These are phyloP conservation scores for Megamerina dolium DNA, from an alignment of 2,888 invertebrate species.

Conservation along the genomic window DNA sequence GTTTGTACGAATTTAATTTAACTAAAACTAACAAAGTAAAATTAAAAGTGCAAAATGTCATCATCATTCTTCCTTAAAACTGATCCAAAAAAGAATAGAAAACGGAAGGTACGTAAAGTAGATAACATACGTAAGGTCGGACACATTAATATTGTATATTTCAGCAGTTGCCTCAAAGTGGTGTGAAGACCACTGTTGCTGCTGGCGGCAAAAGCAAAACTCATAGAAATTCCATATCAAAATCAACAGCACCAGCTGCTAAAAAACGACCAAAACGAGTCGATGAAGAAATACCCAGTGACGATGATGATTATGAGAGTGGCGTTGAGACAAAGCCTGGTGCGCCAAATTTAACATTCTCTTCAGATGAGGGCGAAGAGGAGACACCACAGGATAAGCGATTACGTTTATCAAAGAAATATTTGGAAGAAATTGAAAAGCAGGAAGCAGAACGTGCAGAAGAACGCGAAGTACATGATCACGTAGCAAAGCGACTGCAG, in stretches of 20 bases:
- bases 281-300: conserved; percentile 60
- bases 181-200: too few relatives aligned
- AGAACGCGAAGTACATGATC: conserved; percentile 57
- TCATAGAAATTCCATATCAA: too few relatives aligned
- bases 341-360: conserved; percentile 28
- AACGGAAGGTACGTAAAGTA: too few relatives aligned
- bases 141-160: too few relatives aligned
- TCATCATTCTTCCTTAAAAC: too few relatives aligned
- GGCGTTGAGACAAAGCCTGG: conserved; percentile 46
- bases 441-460: conserved; percentile 68
- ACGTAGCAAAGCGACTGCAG: conserved; percentile 64
- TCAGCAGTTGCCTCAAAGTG: too few relatives aligned
- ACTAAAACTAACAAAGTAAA: too few relatives aligned
- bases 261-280: conserved; percentile 31
- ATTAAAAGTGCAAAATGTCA: too few relatives aligned
- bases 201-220: too few relatives aligned
- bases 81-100: too few relatives aligned
- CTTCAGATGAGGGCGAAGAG: conserved; percentile 44
- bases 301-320: conserved; percentile 59
- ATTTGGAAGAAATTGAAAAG: conserved; percentile 77
- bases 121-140: too few relatives aligned
- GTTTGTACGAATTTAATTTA: too few relatives aligned
- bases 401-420: conserved; percentile 80
- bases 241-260: conserved; percentile 41
- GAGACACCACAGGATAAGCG: conserved; percentile 90